Conservation (phyloP, 2,797 vertebrate genomes). For the Enoplosus armatus region DNA sequence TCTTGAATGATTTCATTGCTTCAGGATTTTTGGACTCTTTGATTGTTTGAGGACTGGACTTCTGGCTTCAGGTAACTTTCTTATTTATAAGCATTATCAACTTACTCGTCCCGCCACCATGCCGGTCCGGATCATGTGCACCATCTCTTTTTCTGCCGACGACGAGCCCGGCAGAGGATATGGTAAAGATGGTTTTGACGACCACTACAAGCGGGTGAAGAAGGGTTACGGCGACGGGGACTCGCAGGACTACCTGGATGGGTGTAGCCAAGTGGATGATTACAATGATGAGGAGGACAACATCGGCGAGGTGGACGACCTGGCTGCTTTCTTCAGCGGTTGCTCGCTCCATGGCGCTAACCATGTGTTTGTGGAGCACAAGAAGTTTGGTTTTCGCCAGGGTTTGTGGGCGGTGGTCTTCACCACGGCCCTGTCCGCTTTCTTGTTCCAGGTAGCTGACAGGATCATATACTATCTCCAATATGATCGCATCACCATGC, state of each 20-base stretch:
- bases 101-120: conserved; percentile 72
- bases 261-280: conserved; percentile 66
- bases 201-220: conserved; percentile 82
- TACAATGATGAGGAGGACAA: conserved; percentile 80
- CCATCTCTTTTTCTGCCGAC: conserved; percentile 92
- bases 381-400: conserved; percentile 87
- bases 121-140: conserved; percentile 96
- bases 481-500: conserved; percentile 91
- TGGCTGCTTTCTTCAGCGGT: conserved; percentile 88
- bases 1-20: conserved; percentile 5
- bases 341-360: conserved; percentile 94
- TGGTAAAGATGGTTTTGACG: conserved; percentile 77
- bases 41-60: background rate
- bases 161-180: conserved; percentile 81
- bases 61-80: background rate
- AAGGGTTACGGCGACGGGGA: conserved; percentile 66
- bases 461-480: conserved; percentile 89
- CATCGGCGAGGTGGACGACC: conserved; percentile 71
- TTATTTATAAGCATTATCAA: background rate
- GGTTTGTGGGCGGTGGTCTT: conserved; percentile 91
- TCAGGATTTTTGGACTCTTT: conserved; percentile 17
- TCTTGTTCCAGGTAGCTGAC: conserved; percentile 93
- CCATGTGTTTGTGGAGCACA: conserved; percentile 91
- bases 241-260: conserved; percentile 75
- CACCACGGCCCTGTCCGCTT: conserved; percentile 89